Percentiles rank a stretch among this genome's conserved stretches.
Conservation (phyloP, 2,888 invertebrate genomes). For the Deilephila porcellus region DNA sequence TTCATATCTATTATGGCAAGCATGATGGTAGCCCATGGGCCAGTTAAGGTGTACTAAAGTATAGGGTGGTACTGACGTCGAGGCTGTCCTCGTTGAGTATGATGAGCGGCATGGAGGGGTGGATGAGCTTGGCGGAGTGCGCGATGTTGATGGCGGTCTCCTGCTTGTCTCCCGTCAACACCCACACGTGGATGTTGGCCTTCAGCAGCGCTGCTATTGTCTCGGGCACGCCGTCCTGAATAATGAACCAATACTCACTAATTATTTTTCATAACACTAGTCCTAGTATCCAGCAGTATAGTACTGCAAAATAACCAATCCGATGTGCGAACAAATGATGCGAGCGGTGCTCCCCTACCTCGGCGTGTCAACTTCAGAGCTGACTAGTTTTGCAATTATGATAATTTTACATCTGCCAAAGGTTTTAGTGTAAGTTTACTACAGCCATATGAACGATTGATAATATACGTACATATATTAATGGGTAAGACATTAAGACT, state of each 20-base stretch:
- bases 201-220: constrained; percentile 96
- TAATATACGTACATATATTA: too few species aligned
- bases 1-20: too few species aligned
- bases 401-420: too few species aligned
- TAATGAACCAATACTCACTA: not conserved
- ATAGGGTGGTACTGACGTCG: constrained; percentile 88
- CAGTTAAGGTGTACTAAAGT: not conserved
- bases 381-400: too few species aligned
- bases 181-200: constrained; percentile 98
- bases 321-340: not conserved
- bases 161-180: constrained; percentile 99
- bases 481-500: too few species aligned
- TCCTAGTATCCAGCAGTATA: too few species aligned
- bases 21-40: too few species aligned
- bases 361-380: too few species aligned
- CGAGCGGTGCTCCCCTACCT: too few species aligned
- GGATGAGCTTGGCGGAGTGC: constrained; percentile 95
- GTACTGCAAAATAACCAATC: too few species aligned
- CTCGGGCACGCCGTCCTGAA: constrained; percentile 94
- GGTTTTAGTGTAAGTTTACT: too few species aligned
- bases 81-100: constrained; percentile 95
- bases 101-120: constrained; percentile 93
- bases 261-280: not conserved
- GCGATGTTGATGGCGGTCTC: constrained; percentile 99
- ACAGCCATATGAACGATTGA: too few species aligned